Conservation (phyloP, 2,113 vertebrate species). For the Sisor rabdophorus region DNA sequence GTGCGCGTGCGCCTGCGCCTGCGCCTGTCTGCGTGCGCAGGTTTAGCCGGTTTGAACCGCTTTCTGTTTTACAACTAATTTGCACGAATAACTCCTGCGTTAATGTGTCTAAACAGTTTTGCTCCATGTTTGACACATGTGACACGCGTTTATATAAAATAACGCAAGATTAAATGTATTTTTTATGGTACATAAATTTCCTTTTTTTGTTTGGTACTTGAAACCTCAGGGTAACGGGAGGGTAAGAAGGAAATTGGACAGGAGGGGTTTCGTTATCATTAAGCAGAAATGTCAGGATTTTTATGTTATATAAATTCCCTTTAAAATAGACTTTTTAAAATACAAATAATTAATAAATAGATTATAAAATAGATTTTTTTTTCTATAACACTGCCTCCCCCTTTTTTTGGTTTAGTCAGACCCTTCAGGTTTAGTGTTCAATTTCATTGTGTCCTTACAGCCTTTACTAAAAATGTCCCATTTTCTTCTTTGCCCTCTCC, state of each 20-base stretch:
- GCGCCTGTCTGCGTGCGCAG: not conserved
- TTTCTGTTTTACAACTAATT: slow-evolving; percentile 64
- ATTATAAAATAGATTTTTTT: no score
- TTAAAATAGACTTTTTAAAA: no score
- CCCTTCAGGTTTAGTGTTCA: no score
- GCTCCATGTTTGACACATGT: not conserved
- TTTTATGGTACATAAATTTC: no score
- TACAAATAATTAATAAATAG: no score
- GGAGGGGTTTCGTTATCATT: no score
- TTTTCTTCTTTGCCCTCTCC: not conserved
- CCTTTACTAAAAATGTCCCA: not conserved
- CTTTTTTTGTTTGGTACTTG: not conserved
- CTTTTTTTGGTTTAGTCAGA: no score
- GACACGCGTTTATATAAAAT: not conserved
- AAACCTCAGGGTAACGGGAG: not conserved
- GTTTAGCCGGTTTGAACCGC: slow-evolving; percentile 64
- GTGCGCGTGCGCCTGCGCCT: not conserved
- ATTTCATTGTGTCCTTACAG: not conserved
- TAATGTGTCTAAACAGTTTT: not conserved
- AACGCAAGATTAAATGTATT: not conserved
- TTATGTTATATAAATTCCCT: no score
- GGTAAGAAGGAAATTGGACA: no score
- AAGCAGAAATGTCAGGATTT: no score
- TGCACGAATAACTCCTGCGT: not conserved
- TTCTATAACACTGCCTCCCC: no score